Conservation (phyloP, 1,140 invertebrate genomes). For the Probaryconus sp. region DNA sequence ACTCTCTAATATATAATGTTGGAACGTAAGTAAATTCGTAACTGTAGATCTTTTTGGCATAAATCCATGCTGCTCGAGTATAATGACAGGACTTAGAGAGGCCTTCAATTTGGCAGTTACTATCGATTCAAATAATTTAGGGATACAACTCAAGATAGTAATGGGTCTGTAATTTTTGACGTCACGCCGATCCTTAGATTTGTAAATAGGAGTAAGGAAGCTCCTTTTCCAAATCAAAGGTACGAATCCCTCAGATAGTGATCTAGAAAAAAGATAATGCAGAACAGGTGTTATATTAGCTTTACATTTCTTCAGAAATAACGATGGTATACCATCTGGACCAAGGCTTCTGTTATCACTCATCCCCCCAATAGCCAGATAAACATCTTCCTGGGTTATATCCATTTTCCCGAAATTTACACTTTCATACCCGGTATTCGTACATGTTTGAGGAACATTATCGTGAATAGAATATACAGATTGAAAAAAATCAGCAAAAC, state of each 20-base stretch:
- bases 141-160: neutral
- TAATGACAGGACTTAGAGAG: neutral
- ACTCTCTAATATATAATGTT: neutral
- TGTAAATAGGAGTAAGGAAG: neutral
- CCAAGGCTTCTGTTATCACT: too few species aligned
- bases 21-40: constrained; percentile 10
- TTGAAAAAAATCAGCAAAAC: too few species aligned
- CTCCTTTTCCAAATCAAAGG: neutral
- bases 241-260: neutral
- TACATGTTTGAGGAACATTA: too few species aligned
- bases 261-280: too few species aligned
- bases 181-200: neutral
- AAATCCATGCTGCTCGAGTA: constrained; percentile 30
- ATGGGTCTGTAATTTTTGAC: constrained; percentile 11
- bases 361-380: too few species aligned
- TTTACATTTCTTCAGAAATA: too few species aligned
- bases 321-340: too few species aligned
- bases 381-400: too few species aligned
- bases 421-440: too few species aligned
- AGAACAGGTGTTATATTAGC: too few species aligned
- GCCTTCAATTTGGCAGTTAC: neutral
- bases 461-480: too few species aligned
- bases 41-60: constrained; percentile 8
- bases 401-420: too few species aligned
- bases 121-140: constrained; percentile 4